Evolutionary conservation across 1,140 invertebrate species (phyloP), one percentile per base, ranked within the genome.

Genomic region (Mercenaria mercenaria): DNA sequence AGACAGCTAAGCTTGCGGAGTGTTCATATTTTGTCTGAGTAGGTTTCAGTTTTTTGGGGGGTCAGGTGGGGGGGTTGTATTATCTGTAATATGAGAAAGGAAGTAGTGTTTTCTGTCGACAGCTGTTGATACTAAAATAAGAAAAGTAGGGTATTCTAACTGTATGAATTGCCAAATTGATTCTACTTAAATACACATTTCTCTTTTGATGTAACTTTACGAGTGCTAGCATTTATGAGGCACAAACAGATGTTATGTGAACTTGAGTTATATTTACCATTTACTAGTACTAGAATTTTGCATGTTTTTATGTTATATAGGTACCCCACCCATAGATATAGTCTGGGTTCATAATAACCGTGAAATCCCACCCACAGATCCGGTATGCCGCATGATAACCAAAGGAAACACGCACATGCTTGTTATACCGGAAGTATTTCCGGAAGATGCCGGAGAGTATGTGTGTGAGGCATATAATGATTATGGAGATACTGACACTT

Each of bases 391-490:
- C 69, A 89, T 93, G 72, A 76, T 91, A 8, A 88, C 91, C 92
- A 97, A 98, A 94, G 98, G 98, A 8, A 98, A 99, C 95, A 98
- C 98, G 86, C 98, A 99, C 96, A 98, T 98, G 93, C 96, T 99
- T 79, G 97, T 98, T 91, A 99, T 99, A 89, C 97, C 98, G 11
- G 98, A 99, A 95, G 98, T 99, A 94, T 99, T 99, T 97, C 98
- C 98, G 4, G 98, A 99, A 96, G 98, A 99, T 96, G 96, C 97
- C 94, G 99, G 99, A 69, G 98, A 98, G 39, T 99, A 99, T 96
- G 99, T 98, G 4, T 99, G 99, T 96, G 98, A 99, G 96, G 98
- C 98, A 64, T 99, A 99, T 96, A 99, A 99, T 96, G 98, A 99
- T 96, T 97, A 97, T 81, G 99, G 98, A 88, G 98, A 99, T 96